Evolutionary conservation across 2,797 vertebrate genomes (phyloP), one percentile per base, ranked within the genome.

Genomic region (Eptatretus atami): DNA sequence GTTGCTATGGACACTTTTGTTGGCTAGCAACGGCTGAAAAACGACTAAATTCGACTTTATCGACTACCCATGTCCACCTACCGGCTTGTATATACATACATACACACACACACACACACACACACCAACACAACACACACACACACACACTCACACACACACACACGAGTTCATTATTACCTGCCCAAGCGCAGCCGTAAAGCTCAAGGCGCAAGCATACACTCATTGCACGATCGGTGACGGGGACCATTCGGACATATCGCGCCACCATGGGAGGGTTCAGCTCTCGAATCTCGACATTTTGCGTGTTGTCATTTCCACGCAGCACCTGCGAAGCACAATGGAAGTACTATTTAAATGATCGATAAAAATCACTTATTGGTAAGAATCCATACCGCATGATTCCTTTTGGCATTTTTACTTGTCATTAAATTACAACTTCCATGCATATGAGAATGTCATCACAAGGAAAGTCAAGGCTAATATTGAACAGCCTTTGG

Each of bases 121-220:
- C 57, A 19, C 66, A 65, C 65, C 65, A 64, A 13, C 53, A 57
- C 44, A 65, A 31, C 15, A 24, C 14, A 52, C 64, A 52, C 65
- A 64, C 66, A 65, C 53, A 13, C 53, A 57, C 44, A 65, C 6
- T 19, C 19, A 31, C 15, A 24, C 14, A 52, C 64, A 52, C 66
- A 64, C 57, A 19, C 66, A 65, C 65, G 61, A 53, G 68, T 54
- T 53, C 63, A 3, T 13, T 53, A 78, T 78, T 67, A 93, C 87
- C 81, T 3, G 78, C 76, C 87, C 87, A 94, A 1, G 82, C 66
- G 54, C 87, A 94, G 68, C 87, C 87, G 1, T 95, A 95, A 44
- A 95, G 81, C 70, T 95, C 87, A 15, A 93, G 81, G n/a, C 86
- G 77, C 55, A 93, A 77, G 70, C 87, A 95, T 63, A 95, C 86